phyloP scores from a whole-genome alignment of 2,888 invertebrate genomes.

The Terebella lapidaria region DNA sequence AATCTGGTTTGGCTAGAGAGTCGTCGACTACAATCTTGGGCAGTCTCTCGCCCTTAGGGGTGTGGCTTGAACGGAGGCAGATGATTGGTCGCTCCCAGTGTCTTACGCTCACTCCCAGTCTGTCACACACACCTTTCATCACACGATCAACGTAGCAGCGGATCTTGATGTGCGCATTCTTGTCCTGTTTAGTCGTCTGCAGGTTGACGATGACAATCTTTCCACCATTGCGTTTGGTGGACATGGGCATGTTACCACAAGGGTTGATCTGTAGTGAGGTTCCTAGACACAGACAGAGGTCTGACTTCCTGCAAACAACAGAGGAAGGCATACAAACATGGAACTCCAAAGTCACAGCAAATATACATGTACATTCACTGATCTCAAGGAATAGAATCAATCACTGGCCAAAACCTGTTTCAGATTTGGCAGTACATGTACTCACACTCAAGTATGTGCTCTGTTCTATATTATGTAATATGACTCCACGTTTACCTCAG shows the following conservation, averaged over 20 bases:
- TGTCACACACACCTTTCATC: slow-evolving; percentile 33
- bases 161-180: slow-evolving; percentile 82
- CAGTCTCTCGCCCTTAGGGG: background rate
- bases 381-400: no score
- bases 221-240: slow-evolving; percentile 76
- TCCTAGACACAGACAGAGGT: slow-evolving; percentile 88
- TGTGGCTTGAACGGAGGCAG: background rate
- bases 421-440: no score
- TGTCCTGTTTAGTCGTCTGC: slow-evolving; percentile 93
- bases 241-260: slow-evolving; percentile 85
- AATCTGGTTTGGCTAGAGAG: no score
- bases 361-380: no score
- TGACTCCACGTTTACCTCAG: no score
- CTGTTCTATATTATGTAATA: no score
- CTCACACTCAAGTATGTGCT: no score
- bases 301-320: slow-evolving; percentile 70
- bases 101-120: background rate
- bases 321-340: no score
- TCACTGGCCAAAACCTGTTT: no score
- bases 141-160: slow-evolving; percentile 84
- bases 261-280: slow-evolving; percentile 98
- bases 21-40: background rate
- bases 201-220: slow-evolving; percentile 90
- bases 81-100: background rate
- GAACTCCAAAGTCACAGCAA: no score